Evolutionary conservation across 2,797 vertebrate species (phyloP).

Genomic region (Bradypodion pumilum): DNA sequence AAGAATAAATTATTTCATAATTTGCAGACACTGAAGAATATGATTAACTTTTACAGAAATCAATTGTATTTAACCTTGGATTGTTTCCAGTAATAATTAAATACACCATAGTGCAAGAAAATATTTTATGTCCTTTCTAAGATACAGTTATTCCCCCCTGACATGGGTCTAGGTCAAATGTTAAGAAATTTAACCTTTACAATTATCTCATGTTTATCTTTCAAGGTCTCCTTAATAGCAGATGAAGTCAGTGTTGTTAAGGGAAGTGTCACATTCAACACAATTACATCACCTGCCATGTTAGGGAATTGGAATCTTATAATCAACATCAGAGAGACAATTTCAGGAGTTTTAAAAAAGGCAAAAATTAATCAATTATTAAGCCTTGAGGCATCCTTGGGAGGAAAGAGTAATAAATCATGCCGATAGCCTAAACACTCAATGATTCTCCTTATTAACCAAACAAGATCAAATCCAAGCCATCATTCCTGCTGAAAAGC

Average conservation of each 20-base stretch:
- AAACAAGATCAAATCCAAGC: constrained; percentile 71
- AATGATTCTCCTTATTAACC: constrained; percentile 72
- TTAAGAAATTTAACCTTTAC: constrained; percentile 45
- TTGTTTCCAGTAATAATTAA: constrained; percentile 26
- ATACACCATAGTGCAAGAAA: constrained; percentile 26
- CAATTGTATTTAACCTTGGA: constrained; percentile 21
- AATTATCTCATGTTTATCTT: constrained; percentile 55
- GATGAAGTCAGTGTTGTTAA: constrained; percentile 43
- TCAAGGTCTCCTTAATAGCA: constrained; percentile 47
- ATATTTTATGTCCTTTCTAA: constrained; percentile 47
- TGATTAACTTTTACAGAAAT: constrained; percentile 2
- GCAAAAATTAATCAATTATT: constrained; percentile 69
- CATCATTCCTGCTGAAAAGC: constrained; percentile 70
- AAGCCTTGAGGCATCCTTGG: constrained; percentile 65
- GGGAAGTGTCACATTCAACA: constrained; percentile 53
- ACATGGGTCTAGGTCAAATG: constrained; percentile 38
- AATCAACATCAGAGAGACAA: constrained; percentile 64
- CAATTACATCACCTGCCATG: constrained; percentile 52
- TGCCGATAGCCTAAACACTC: constrained; percentile 59
- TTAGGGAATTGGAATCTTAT: constrained; percentile 66
- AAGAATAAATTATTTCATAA: neutral
- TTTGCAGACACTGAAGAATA: neutral
- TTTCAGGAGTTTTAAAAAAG: constrained; percentile 67
- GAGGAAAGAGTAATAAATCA: constrained; percentile 72
- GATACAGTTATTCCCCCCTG: constrained; percentile 34